Evolutionary conservation across 1,140 invertebrate genomes (phyloP).

Genomic region (Anastatus disparis): DNA sequence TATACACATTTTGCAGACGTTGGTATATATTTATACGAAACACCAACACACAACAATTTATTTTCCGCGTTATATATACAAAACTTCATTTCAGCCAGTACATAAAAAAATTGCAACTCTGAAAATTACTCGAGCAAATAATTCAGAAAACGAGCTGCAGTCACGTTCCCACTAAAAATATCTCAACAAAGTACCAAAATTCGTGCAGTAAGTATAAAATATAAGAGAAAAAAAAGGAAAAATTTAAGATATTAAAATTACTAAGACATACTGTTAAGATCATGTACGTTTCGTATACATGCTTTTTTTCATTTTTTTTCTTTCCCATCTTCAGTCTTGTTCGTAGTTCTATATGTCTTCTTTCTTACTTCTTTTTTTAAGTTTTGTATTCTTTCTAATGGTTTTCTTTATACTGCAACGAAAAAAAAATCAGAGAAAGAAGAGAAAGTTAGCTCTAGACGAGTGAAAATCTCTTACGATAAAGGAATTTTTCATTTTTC

Average conservation of each 20-base stretch:
- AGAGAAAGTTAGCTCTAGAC: slow-evolving; percentile 1
- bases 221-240: too few relatives aligned
- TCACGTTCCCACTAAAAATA: slow-evolving; percentile 5
- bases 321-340: background rate
- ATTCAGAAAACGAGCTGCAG: slow-evolving; percentile 6
- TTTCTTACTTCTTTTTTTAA: background rate
- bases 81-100: slow-evolving; percentile 11
- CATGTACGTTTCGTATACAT: background rate
- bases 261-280: background rate
- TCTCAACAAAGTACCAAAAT: slow-evolving; percentile 11
- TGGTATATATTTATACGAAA: too few relatives aligned
- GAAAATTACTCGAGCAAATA: slow-evolving; percentile 12
- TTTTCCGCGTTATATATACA: too few relatives aligned
- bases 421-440: background rate
- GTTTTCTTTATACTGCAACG: background rate
- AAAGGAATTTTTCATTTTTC: slow-evolving; percentile 38
- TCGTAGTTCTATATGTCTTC: background rate
- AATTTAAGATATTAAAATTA: slow-evolving; percentile 29
- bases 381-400: background rate
- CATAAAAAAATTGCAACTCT: background rate
- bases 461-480: slow-evolving; percentile 12
- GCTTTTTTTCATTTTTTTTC: background rate
- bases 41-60: too few relatives aligned
- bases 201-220: slow-evolving; percentile 8
- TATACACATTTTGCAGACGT: too few relatives aligned